These are phyloP conservation scores for Galemys pyrenaicus DNA, from an alignment of 2,113 vertebrate genomes.

Conservation along the genomic window DNA sequence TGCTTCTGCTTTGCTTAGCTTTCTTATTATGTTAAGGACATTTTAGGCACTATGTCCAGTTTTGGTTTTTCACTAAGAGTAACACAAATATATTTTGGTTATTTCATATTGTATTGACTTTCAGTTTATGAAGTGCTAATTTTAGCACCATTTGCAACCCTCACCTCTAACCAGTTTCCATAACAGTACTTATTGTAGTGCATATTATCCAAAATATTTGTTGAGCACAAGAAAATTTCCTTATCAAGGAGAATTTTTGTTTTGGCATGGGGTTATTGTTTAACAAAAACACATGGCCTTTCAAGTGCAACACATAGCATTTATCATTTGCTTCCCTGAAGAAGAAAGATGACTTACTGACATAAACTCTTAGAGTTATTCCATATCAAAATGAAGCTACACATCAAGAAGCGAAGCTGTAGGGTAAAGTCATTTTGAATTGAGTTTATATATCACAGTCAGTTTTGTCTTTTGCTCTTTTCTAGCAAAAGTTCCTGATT, in stretches of 20 bases:
- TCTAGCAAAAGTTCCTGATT: not conserved
- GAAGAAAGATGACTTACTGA: not conserved
- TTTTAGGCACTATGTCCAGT: not conserved
- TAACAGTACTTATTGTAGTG: not conserved
- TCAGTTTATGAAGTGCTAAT: not conserved
- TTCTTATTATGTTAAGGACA: not conserved
- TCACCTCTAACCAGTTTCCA: not conserved
- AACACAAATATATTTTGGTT: not conserved
- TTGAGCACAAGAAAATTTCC: not conserved
- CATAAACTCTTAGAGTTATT: not conserved
- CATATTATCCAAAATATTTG: not conserved
- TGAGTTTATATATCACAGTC: not conserved
- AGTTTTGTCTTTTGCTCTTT: not conserved
- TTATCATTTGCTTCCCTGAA: not conserved
- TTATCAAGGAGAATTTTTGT: not conserved
- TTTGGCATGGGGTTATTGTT: not conserved
- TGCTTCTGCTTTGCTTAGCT: not conserved
- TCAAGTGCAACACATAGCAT: not conserved
- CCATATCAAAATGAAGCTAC: not conserved
- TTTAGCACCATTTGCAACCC: not conserved
- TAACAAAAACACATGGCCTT: not conserved
- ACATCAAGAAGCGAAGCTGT: not conserved
- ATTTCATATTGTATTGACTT: not conserved
- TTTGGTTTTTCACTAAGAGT: not conserved
- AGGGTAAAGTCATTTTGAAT: not conserved